Conservation (phyloP, 2,797 vertebrate genomes). For the Mus caroli region DNA sequence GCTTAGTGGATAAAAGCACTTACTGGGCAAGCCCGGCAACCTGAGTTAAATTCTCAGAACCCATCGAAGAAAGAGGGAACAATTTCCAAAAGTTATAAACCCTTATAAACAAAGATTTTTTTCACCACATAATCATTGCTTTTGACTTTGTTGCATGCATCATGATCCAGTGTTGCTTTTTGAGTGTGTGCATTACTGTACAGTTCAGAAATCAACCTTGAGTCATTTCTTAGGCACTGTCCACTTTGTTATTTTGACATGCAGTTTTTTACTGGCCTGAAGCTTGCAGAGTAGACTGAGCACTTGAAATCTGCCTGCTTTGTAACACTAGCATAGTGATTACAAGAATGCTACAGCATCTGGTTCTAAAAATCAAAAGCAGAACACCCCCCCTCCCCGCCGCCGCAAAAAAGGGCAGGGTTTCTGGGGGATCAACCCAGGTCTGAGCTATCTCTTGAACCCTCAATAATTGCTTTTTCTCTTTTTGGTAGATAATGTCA, state of each 20-base stretch:
- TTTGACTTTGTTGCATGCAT: not conserved
- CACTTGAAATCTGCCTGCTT: not conserved
- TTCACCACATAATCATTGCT: not conserved
- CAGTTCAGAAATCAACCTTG: not conserved
- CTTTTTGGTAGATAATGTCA: not conserved
- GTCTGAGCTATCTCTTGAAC: not conserved
- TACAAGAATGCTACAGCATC: not conserved
- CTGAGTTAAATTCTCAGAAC: not conserved
- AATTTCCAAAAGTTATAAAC: not conserved
- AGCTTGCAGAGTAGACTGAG: not conserved
- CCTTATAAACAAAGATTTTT: not conserved
- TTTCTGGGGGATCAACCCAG: not conserved
- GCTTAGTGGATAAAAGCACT: not conserved
- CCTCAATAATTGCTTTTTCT: not conserved
- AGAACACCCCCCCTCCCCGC: too few species aligned
- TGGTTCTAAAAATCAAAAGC: not conserved
- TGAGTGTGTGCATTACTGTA: not conserved
- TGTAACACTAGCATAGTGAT: not conserved
- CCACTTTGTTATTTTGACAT: not conserved
- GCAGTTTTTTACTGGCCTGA: not conserved
- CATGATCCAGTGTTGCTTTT: not conserved
- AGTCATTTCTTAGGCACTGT: not conserved
- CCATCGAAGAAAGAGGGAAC: too few species aligned
- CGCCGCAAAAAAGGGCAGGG: not conserved
- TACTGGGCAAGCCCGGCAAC: not conserved